phyloP scores from a whole-genome alignment of 1,140 invertebrate genomes.

The Coenobita brevimanus region DNA sequence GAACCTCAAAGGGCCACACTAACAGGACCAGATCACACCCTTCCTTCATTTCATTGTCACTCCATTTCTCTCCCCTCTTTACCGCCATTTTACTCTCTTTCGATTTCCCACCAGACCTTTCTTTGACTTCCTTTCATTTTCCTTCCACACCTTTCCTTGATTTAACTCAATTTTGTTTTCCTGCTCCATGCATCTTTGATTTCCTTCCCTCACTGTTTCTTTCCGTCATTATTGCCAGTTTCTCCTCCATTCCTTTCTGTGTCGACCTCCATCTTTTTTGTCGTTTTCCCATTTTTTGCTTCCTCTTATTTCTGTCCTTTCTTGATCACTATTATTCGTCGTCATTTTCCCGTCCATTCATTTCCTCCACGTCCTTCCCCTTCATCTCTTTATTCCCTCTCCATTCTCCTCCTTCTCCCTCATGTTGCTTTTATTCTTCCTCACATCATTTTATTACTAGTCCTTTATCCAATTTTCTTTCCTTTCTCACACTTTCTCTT shows the following conservation, averaged over 20 bases:
- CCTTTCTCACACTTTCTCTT: background rate
- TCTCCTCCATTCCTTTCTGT: background rate
- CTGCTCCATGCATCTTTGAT: background rate
- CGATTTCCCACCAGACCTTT: too few relatives aligned
- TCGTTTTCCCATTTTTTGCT: background rate
- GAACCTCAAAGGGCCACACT: too few relatives aligned
- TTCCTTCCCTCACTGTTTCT: background rate
- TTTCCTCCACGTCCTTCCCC: conserved; percentile 4
- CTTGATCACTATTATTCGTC: background rate
- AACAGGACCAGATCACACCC: too few relatives aligned
- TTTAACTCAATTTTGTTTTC: background rate
- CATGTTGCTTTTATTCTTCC: background rate
- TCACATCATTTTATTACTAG: background rate
- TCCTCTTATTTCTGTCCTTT: background rate
- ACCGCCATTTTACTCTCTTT: too few relatives aligned
- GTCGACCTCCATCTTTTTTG: background rate
- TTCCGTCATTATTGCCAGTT: background rate
- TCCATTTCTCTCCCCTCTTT: too few relatives aligned
- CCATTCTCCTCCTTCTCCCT: background rate
- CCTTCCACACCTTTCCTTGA: too few relatives aligned
- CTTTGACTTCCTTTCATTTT: too few relatives aligned
- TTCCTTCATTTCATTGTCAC: too few relatives aligned
- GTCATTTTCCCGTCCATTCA: background rate
- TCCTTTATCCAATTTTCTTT: background rate
- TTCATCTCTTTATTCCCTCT: too few relatives aligned